A percentile compares a stretch with the other conserved stretches of the same genome.
phyloP scores from a whole-genome alignment of 1,140 invertebrate genomes.

The Palaemon carinicauda region DNA sequence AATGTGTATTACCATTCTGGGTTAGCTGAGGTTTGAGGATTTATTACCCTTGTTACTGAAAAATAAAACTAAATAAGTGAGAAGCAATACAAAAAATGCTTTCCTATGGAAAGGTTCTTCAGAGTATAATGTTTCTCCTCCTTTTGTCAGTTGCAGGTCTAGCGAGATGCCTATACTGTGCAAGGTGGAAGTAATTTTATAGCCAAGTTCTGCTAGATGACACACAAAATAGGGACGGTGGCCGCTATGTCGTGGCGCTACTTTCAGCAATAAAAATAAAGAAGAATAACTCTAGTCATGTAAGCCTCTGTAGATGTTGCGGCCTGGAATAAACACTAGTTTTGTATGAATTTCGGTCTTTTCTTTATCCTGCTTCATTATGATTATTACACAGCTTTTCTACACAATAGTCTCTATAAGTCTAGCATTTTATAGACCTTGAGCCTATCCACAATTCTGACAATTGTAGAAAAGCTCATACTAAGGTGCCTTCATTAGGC shows the following conservation, averaged over 20 bases:
- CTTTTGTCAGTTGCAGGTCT: constrained; percentile 16
- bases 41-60: background rate
- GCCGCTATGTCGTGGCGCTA: constrained; percentile 16
- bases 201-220: constrained; percentile 31
- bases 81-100: constrained; percentile 6
- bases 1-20: too few species aligned
- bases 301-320: constrained; percentile 44
- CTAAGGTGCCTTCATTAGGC: too few species aligned
- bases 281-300: background rate
- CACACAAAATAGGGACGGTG: constrained; percentile 12
- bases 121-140: background rate
- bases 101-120: constrained; percentile 12
- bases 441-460: too few species aligned
- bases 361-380: background rate
- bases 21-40: background rate
- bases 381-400: too few species aligned
- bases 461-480: too few species aligned
- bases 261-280: constrained; percentile 45
- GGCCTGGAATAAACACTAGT: constrained; percentile 49
- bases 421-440: too few species aligned
- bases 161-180: constrained; percentile 17
- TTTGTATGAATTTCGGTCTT: background rate
- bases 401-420: too few species aligned
- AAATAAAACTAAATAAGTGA: background rate
- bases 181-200: constrained; percentile 21